Evolutionary conservation across 2,888 invertebrate species (phyloP).

Genomic region (Trichopoda pennipes): DNA sequence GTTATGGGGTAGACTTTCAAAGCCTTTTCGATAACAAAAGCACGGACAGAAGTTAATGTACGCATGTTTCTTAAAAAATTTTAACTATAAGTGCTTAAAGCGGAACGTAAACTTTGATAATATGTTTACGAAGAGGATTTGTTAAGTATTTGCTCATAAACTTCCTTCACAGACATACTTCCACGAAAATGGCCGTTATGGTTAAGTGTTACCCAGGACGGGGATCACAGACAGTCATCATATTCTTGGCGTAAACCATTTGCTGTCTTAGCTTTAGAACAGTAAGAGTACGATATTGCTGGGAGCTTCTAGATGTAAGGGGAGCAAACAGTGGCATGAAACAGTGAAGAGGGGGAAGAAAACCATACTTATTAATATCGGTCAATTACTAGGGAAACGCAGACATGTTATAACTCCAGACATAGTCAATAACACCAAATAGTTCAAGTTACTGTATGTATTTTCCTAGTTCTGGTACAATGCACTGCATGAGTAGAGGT

Average conservation of each 20-base stretch:
- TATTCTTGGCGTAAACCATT: conserved; percentile 98
- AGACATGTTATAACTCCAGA: conserved; percentile 95
- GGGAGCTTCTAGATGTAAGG: conserved; percentile 94
- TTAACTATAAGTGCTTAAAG: too few species aligned
- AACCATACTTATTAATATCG: conserved; percentile 96
- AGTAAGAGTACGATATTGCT: conserved; percentile 94
- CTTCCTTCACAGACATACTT: conserved; percentile 97
- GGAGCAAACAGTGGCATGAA: conserved; percentile 99
- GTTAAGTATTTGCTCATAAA: conserved; percentile 95
- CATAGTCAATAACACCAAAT: conserved; percentile 93
- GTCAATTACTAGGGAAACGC: conserved; percentile 96
- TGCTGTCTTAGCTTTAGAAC: conserved; percentile 96
- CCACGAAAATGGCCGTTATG: conserved; percentile 95
- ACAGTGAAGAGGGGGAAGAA: conserved; percentile 98
- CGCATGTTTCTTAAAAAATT: too few species aligned
- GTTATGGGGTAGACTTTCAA: too few species aligned
- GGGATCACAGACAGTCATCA: conserved; percentile 98
- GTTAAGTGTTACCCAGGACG: conserved; percentile 95
- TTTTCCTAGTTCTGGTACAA: too few species aligned
- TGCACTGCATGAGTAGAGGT: too few species aligned
- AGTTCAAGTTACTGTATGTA: conserved; percentile 96
- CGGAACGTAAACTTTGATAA: too few species aligned
- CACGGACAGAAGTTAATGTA: too few species aligned
- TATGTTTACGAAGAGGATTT: too few species aligned
- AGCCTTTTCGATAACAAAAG: too few species aligned